Conservation (phyloP, 1,140 invertebrate genomes). For the Meloidogyne floridensis region DNA sequence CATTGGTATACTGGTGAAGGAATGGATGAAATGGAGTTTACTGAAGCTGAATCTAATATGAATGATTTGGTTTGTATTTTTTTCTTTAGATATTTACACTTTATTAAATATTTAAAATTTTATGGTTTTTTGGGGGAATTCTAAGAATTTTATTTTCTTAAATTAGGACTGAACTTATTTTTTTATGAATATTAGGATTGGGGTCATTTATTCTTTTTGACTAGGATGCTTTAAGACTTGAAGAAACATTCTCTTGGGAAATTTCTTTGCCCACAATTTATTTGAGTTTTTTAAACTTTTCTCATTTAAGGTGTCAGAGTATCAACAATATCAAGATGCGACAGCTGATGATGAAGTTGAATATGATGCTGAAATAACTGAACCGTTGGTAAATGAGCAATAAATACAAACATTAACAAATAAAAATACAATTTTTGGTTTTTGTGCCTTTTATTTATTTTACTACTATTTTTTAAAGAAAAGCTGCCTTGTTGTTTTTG, state of each 20-base stretch:
- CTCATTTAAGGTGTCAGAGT: slow-evolving; percentile 73
- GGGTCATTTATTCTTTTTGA: too few species aligned
- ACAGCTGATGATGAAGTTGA: slow-evolving; percentile 40
- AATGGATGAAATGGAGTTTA: slow-evolving; percentile 74
- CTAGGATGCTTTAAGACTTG: too few species aligned
- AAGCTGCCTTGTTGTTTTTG: too few species aligned
- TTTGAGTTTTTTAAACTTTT: slow-evolving; percentile 65
- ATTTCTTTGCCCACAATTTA: too few species aligned
- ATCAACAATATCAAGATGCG: slow-evolving; percentile 77
- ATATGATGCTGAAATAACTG: slow-evolving; percentile 33
- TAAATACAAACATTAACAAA: not conserved
- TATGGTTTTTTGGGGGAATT: too few species aligned
- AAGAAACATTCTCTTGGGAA: slow-evolving; percentile 16
- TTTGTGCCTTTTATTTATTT: too few species aligned
- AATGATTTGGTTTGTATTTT: slow-evolving; percentile 78
- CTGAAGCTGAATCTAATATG: slow-evolving; percentile 78
- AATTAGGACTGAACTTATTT: too few species aligned
- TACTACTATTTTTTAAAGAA: too few species aligned
- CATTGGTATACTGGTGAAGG: slow-evolving; percentile 80
- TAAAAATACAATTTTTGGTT: not conserved
- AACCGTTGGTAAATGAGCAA: not conserved
- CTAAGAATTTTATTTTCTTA: too few species aligned
- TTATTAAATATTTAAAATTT: too few species aligned
- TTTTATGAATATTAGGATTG: too few species aligned
- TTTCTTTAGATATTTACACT: not conserved